These are phyloP conservation scores for Formica aserva DNA, from an alignment of 2,888 invertebrate genomes.

Conservation along the genomic window DNA sequence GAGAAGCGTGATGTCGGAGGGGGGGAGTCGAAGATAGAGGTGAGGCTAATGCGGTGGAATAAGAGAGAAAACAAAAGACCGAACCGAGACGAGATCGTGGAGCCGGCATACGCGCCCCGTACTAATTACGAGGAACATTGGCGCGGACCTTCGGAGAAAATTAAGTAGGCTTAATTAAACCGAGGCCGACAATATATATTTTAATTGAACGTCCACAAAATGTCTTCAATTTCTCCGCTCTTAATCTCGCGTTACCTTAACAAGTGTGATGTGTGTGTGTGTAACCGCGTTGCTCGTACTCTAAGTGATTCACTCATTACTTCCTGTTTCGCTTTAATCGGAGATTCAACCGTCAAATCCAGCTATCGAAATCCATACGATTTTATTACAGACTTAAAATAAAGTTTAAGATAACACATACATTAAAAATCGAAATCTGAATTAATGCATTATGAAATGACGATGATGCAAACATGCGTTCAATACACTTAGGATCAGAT, in stretches of 20 bases:
- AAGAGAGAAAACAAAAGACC: constrained; percentile 74
- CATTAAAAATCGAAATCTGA: not conserved
- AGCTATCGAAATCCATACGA: not conserved
- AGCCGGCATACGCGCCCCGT: constrained; percentile 79
- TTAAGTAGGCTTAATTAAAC: constrained; percentile 84
- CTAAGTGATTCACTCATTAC: constrained; percentile 47
- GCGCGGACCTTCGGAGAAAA: constrained; percentile 77
- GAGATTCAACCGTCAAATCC: constrained; percentile 1
- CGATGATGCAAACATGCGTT: constrained; percentile 9
- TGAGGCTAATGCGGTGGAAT: constrained; percentile 73
- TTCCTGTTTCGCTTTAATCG: constrained; percentile 30
- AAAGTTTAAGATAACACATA: constrained; percentile 25
- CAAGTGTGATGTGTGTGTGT: constrained; percentile 32
- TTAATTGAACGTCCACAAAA: constrained; percentile 76
- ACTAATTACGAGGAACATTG: constrained; percentile 82
- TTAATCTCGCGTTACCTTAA: constrained; percentile 50
- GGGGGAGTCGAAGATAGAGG: constrained; percentile 61
- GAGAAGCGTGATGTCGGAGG: constrained; percentile 38
- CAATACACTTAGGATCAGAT: not conserved
- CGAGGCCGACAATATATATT: constrained; percentile 81
- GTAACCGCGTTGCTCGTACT: constrained; percentile 34
- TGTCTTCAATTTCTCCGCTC: constrained; percentile 54
- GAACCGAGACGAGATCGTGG: constrained; percentile 68
- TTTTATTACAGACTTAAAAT: constrained; percentile 6
- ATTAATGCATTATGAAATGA: constrained; percentile 24